Evolutionary conservation across 2,888 invertebrate species (phyloP), one percentile per base, ranked within the genome.

Genomic region (Dexiosoma caninum): DNA sequence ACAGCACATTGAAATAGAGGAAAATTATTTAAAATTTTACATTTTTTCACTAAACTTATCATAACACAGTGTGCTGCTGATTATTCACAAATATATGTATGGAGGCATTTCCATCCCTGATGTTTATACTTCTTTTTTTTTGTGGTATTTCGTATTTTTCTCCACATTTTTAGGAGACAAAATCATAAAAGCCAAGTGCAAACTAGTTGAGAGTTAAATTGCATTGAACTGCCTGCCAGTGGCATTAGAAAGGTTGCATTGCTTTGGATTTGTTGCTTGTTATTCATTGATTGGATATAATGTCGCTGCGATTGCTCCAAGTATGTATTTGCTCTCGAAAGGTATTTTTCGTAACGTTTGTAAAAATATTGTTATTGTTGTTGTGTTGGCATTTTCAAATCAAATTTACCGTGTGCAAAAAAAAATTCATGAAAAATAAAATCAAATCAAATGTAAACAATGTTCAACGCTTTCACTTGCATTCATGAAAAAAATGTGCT

Each of bases 391-490:
- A 51, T 30, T 67, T 53, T 51, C n/a, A 60, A 72, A 72, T 62
- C 62, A 74, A 49, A 49, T 69, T 79, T 32, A 76, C 44, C 51
- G 71, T 57, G 64, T 64, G 49, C 64, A 64, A 66, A 60, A 57
- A 30, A 30, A 23, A n/a, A n/a, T n/a, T n/a, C n/a, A n/a, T n/a
- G n/a, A n/a, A n/a, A n/a, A n/a, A n/a, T n/a, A n/a, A n/a, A n/a
- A 7, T 23, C 12, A 55, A 75, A 59, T 19, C 37, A 71, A 72
- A 59, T 40, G 42, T 72, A 55, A 64, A 37, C 19, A 74, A 70
- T 59, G 19, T 75, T 79, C 46, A 51, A 66, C 75, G 75, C 80
- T 80, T 80, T 80, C 80, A 80, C 80, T 80, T 76, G 70, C 53
- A 53, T 40, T 67, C 21, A 2, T 44, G 64, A 23, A 55, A 69